Evolutionary conservation across 2,888 invertebrate genomes (phyloP).

Genomic region (Lumbricus terrestris): DNA sequence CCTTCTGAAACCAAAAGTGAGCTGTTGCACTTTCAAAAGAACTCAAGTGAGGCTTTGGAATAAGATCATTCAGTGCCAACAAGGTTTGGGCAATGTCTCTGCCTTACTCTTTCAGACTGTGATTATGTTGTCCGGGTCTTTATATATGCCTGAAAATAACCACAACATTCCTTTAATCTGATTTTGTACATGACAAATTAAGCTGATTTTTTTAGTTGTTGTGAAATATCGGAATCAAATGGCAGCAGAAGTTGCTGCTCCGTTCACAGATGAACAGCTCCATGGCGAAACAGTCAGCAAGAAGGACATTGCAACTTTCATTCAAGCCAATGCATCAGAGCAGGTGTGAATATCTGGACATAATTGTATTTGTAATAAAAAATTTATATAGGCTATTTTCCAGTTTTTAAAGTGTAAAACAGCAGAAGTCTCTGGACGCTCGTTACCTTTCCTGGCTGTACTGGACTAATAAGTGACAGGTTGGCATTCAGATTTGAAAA

Average conservation of each 20-base stretch:
- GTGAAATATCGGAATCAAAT: background rate
- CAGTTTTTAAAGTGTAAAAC: too few species aligned
- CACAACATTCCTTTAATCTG: background rate
- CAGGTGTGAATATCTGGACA: conserved; percentile 29
- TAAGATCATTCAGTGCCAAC: too few species aligned
- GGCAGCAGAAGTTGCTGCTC: conserved; percentile 31
- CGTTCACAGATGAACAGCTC: conserved; percentile 38
- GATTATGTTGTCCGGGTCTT: too few species aligned
- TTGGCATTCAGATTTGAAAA: too few species aligned
- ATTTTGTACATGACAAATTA: background rate
- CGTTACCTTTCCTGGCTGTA: too few species aligned
- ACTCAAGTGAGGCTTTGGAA: too few species aligned
- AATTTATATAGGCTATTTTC: background rate
- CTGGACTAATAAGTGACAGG: too few species aligned
- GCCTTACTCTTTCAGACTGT: too few species aligned
- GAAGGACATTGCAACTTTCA: conserved; percentile 40
- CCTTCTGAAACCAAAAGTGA: too few species aligned
- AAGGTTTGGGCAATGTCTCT: too few species aligned
- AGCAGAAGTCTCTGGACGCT: too few species aligned
- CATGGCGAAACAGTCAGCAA: conserved; percentile 38
- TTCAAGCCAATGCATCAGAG: conserved; percentile 38
- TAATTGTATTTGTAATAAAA: background rate
- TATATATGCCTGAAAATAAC: background rate
- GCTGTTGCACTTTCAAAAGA: too few species aligned
- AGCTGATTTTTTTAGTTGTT: background rate